These are phyloP conservation scores for Solenodon paradoxus DNA, from an alignment of 2,113 vertebrate genomes.

Conservation along the genomic window DNA sequence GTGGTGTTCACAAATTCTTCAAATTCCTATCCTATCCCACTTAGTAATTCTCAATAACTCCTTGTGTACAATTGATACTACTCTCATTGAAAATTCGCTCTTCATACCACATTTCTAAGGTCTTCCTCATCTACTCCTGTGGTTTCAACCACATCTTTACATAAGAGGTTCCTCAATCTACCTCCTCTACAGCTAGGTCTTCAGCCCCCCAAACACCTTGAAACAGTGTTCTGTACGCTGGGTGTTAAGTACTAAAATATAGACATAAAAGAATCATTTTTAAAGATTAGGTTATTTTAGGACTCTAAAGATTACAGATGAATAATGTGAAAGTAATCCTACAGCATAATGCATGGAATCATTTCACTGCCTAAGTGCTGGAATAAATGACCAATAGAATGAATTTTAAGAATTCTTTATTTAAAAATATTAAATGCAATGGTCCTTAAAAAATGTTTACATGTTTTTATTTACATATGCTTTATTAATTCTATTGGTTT, in stretches of 20 bases:
- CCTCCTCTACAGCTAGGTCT: neutral
- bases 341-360: neutral
- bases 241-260: neutral
- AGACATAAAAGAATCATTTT: neutral
- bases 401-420: conserved; percentile 54
- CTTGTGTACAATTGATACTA: neutral
- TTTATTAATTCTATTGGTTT: neutral
- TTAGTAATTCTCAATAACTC: neutral
- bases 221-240: neutral
- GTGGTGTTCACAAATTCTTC: no score
- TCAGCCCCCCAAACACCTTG: neutral
- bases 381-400: conserved; percentile 35
- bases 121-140: neutral
- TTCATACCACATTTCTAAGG: neutral
- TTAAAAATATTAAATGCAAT: conserved; percentile 8
- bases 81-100: neutral
- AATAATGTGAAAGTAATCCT: conserved; percentile 23
- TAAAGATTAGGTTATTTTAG: conserved; percentile 1
- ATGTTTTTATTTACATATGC: neutral
- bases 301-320: neutral
- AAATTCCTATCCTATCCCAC: neutral
- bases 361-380: neutral
- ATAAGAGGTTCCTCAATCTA: neutral
- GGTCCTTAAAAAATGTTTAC: neutral
- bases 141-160: neutral